Conservation (phyloP, 2,888 invertebrate genomes). For the Drosophila neonasuta region DNA sequence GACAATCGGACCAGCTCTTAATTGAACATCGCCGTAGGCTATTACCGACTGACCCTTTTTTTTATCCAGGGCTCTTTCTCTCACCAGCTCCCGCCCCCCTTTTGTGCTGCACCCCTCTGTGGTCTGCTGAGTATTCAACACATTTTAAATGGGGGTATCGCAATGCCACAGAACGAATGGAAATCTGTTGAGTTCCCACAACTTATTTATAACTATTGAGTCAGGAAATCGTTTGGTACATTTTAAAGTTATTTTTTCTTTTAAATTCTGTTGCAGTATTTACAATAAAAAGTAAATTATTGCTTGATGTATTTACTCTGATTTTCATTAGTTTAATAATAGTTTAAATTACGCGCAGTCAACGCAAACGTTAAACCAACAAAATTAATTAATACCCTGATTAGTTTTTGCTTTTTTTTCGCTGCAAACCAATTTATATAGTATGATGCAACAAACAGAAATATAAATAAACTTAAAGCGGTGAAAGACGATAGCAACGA, state of each 20-base stretch:
- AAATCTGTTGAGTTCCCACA: constrained; percentile 5
- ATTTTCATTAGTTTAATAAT: neutral
- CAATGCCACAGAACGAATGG: neutral
- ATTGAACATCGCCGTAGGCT: constrained; percentile 16
- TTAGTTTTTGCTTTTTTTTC: neutral
- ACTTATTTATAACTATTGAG: neutral
- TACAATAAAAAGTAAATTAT: neutral
- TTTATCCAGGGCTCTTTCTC: neutral
- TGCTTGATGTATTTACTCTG: neutral
- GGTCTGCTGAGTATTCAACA: neutral
- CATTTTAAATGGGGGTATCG: neutral
- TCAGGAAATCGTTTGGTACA: no score
- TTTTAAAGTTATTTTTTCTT: neutral
- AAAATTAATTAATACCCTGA: neutral
- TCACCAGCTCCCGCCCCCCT: neutral
- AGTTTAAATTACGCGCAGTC: neutral
- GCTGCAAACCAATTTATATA: neutral
- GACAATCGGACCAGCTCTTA: constrained; percentile 11
- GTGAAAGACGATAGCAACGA: neutral
- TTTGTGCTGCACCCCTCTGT: neutral
- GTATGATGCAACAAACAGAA: neutral
- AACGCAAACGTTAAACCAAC: neutral
- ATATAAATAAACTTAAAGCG: neutral
- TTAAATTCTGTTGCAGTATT: no score
- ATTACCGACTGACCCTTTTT: constrained; percentile 17